Evolutionary conservation across 2,797 vertebrate genomes (phyloP).

Genomic region (Schizothorax lantsangensis): DNA sequence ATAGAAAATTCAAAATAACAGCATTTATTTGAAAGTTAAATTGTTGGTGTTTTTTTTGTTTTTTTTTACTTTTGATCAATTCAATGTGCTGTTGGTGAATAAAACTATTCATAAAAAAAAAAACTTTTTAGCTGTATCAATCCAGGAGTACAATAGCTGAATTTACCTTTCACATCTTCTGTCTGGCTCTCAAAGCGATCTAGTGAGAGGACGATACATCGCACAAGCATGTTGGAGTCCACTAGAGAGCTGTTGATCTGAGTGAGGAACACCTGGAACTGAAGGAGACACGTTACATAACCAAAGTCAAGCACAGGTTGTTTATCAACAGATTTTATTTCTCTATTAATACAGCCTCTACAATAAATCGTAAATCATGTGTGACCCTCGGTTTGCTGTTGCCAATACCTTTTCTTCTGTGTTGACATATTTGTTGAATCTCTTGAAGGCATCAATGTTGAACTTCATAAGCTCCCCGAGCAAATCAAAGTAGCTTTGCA

Average conservation of each 20-base stretch:
- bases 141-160: not conserved
- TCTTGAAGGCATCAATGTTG: slow-evolving; percentile 97
- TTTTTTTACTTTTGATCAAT: not conserved
- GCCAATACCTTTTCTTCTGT: slow-evolving; percentile 91
- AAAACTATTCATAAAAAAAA: not conserved
- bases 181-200: slow-evolving; percentile 96
- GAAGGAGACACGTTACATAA: slow-evolving; percentile 27
- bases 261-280: slow-evolving; percentile 97
- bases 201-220: slow-evolving; percentile 95
- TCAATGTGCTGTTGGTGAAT: not conserved
- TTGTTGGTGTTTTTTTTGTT: too few species aligned
- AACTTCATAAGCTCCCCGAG: slow-evolving; percentile 99
- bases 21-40: not conserved
- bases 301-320: not conserved
- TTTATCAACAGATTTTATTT: not conserved
- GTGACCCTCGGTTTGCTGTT: not conserved
- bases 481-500: slow-evolving; percentile 99
- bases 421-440: slow-evolving; percentile 99
- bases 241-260: slow-evolving; percentile 98
- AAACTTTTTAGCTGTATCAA: not conserved
- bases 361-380: not conserved
- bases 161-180: slow-evolving; percentile 91
- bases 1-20: not conserved
- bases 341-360: not conserved
- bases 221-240: slow-evolving; percentile 98